Base-by-base conservation (phyloP, 1,140 invertebrate species). In the Gonatopus flavifemur region DNA sequence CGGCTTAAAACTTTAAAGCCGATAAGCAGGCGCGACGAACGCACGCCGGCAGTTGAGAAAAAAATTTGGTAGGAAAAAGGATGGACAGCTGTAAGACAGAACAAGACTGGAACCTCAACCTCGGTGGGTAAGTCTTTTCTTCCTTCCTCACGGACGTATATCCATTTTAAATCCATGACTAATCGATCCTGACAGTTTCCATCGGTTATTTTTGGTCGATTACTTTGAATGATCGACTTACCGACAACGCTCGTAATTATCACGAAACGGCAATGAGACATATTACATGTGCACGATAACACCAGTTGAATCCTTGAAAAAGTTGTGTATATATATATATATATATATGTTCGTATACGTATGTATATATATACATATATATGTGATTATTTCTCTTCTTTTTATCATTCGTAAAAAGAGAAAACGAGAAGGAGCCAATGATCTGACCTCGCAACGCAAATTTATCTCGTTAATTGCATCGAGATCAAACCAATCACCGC, bases 1-100 rank as follows among this genome's bases (percentile, higher is more conserved):
- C 58, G 44, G 44, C 57, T 62, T 56, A 60, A 61, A 46, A 37
- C 49, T 44, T 52, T 42, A 24, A 44, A 31, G 38, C 32, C 46
- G 53, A 57, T 62, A 62, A 62, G 42, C 57, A 60, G 59, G 49
- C 59, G 58, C 53, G 59, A 60, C 59, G 60, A 61, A 60, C 48
- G 36, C n/a, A n/a, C n/a, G n/a, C n/a, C n/a, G n/a, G n/a, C n/a
- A n/a, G n/a, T n/a, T n/a, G n/a, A n/a, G n/a, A n/a, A n/a, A n/a
- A n/a, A n/a, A n/a, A n/a, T n/a, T n/a, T n/a, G n/a, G n/a, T n/a
- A n/a, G n/a, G n/a, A n/a, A n/a, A n/a, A n/a, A n/a, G n/a, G n/a
- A n/a, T n/a, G n/a, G n/a, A n/a, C n/a, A n/a, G n/a, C n/a, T n/a
- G n/a, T n/a, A n/a, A n/a, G n/a, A n/a, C n/a, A n/a, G n/a, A n/a